A percentile compares a stretch with the other conserved stretches of the same genome.
Evolutionary conservation across 2,113 vertebrate genomes (phyloP).

Genomic region (Mesembrinibis cayennensis): DNA sequence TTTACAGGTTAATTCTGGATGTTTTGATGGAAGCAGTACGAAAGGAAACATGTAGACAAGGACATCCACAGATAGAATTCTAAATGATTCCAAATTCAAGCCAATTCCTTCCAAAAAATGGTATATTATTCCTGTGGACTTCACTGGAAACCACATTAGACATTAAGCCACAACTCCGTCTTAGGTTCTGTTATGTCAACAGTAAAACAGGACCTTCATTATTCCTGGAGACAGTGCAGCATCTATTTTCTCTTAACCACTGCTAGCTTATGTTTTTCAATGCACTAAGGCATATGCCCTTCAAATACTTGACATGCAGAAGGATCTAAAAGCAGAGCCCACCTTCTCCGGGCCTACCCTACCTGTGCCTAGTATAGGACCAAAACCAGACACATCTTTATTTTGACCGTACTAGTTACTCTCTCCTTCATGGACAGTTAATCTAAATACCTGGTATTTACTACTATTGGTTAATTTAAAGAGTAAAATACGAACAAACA

Average conservation of each 20-base stretch:
- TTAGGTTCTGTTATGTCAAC: background rate
- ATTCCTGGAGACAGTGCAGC: background rate
- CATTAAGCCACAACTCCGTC: background rate
- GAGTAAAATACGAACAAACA: background rate
- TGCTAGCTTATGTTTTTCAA: background rate
- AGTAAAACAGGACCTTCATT: background rate
- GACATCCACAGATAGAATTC: background rate
- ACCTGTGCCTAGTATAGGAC: background rate
- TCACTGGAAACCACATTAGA: background rate
- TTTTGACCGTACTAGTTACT: background rate
- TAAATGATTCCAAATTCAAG: background rate
- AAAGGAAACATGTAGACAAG: background rate
- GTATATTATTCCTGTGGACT: background rate
- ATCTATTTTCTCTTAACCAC: background rate
- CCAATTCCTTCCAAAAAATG: background rate
- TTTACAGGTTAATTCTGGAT: background rate
- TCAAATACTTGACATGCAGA: background rate
- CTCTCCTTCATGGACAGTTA: background rate
- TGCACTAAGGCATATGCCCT: background rate
- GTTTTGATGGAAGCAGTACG: background rate
- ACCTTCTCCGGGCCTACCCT: background rate
- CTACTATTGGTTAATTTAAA: background rate
- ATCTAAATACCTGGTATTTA: background rate
- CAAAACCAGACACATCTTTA: background rate
- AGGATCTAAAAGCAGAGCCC: background rate